Evolutionary conservation across 2,888 invertebrate species (phyloP).

Genomic region (Epirrhoe tristata): DNA sequence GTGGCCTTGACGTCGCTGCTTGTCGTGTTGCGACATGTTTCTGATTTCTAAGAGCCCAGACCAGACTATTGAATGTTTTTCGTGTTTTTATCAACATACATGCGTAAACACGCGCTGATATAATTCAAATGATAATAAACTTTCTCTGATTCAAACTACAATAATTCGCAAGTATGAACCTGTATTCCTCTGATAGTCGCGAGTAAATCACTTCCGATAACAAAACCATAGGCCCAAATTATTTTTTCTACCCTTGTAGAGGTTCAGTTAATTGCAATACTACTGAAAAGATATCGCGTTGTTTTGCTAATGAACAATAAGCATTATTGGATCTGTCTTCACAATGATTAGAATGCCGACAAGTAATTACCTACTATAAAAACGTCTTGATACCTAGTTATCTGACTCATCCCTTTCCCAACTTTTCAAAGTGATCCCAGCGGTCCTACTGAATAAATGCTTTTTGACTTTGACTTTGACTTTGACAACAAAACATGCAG

Average conservation of each 20-base stretch:
- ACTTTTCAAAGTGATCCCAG: too few species aligned
- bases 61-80: conserved; percentile 9
- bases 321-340: background rate
- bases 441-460: too few species aligned
- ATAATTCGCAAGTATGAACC: too few species aligned
- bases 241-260: too few species aligned
- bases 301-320: background rate
- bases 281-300: background rate
- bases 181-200: too few species aligned
- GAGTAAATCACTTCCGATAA: background rate
- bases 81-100: background rate
- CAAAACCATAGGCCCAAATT: too few species aligned
- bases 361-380: background rate
- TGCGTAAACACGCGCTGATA: background rate
- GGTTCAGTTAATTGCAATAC: too few species aligned
- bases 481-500: background rate
- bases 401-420: background rate
- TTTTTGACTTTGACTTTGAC: too few species aligned
- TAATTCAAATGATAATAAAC: background rate
- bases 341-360: background rate
- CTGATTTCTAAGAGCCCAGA: conserved; percentile 26
- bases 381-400: background rate
- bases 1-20: conserved; percentile 37
- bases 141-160: background rate
- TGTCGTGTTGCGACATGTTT: conserved; percentile 65